Evolutionary conservation across 2,797 vertebrate species (phyloP).

Genomic region (Neomorphus geoffroyi): DNA sequence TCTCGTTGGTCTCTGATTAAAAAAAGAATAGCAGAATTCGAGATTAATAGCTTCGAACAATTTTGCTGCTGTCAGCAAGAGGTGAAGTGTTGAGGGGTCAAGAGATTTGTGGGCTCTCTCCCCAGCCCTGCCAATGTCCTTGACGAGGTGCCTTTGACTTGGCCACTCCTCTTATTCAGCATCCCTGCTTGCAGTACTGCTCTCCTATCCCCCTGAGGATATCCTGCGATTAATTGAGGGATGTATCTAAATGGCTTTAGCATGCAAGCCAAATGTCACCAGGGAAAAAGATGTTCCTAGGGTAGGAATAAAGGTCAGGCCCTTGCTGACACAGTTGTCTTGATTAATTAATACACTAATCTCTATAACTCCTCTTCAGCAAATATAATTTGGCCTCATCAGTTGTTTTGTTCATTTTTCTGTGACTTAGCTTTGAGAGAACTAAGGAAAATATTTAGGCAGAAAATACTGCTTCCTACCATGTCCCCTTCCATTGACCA

Average conservation of each 20-base stretch:
- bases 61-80: background rate
- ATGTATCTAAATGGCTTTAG: conserved; percentile 41
- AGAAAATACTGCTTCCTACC: background rate
- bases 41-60: background rate
- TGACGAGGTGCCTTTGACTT: background rate
- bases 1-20: background rate
- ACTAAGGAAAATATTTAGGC: background rate
- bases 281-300: conserved; percentile 25
- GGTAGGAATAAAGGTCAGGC: conserved; percentile 54
- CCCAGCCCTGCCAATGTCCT: background rate
- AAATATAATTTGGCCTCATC: conserved; percentile 26
- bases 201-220: background rate
- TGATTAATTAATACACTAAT: conserved; percentile 59
- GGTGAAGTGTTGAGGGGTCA: background rate
- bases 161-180: conserved; percentile 14
- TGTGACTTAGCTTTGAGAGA: background rate
- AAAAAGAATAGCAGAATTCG: background rate
- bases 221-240: conserved; percentile 21
- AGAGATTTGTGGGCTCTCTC: background rate
- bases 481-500: fast-evolving
- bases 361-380: conserved; percentile 49
- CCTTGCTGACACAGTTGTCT: conserved; percentile 29
- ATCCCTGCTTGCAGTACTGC: background rate
- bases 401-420: conserved; percentile 33
- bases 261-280: background rate